phyloP scores from a whole-genome alignment of 2,113 vertebrate genomes.

The Eretmochelys imbricata region DNA sequence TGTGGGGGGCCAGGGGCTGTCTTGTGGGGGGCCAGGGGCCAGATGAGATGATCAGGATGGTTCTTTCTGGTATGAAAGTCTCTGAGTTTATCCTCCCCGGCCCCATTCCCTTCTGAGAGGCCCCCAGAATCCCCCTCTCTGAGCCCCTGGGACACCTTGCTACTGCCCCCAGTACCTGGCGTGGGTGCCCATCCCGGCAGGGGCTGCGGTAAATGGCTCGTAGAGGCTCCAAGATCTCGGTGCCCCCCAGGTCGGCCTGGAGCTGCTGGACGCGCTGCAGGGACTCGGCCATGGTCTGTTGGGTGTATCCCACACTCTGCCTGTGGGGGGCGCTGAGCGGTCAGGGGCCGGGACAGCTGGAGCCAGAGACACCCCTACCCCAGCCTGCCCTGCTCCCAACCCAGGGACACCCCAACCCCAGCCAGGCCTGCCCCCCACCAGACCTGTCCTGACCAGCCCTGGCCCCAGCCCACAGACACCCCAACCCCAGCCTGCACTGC shows the following conservation, averaged over 20 bases:
- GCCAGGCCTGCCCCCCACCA: too few relatives aligned
- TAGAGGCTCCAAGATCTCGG: slow-evolving; percentile 82
- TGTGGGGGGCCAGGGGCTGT: too few relatives aligned
- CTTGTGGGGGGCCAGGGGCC: too few relatives aligned
- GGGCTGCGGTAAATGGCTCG: slow-evolving; percentile 78
- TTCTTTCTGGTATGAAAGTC: too few relatives aligned
- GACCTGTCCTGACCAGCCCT: too few relatives aligned
- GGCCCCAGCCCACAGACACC: too few relatives aligned
- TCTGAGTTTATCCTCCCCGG: too few relatives aligned
- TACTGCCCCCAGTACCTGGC: slow-evolving; percentile 76
- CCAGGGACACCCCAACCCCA: background rate
- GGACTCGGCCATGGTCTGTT: slow-evolving; percentile 81
- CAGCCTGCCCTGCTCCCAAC: background rate
- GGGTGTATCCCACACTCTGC: slow-evolving; percentile 83
- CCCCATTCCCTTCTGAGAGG: too few relatives aligned
- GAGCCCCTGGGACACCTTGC: background rate
- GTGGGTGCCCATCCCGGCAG: slow-evolving; percentile 72
- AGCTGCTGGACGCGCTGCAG: slow-evolving; percentile 75
- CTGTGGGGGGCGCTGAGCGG: slow-evolving; percentile 54
- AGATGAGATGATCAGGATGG: too few relatives aligned
- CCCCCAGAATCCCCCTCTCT: too few relatives aligned
- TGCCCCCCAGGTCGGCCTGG: slow-evolving; percentile 80
- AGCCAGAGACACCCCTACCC: background rate
- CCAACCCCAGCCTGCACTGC: background rate
- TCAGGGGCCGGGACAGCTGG: background rate